Conservation (phyloP, 2,797 vertebrate species). For the Centropyge bicolor region DNA sequence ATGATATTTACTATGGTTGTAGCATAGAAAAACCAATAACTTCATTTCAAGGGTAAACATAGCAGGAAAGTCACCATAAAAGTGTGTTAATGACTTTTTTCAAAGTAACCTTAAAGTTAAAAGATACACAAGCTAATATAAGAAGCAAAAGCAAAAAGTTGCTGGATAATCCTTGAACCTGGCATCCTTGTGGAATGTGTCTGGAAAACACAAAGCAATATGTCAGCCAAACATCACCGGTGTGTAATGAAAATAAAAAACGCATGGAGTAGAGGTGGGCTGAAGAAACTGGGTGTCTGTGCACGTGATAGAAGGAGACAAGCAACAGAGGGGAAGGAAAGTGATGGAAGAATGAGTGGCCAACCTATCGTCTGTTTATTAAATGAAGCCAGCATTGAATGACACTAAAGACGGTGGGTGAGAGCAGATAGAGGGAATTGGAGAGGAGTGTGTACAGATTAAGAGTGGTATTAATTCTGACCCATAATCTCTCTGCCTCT, state of each 20-base stretch:
- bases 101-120: not conserved
- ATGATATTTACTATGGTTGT: not conserved
- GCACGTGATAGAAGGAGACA: constrained; percentile 27
- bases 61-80: not conserved
- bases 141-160: not conserved
- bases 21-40: not conserved
- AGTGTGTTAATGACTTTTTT: not conserved
- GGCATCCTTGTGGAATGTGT: not conserved
- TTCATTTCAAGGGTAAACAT: not conserved
- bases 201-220: not conserved
- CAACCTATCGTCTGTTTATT: constrained; percentile 62
- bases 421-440: constrained; percentile 55
- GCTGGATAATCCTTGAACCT: not conserved
- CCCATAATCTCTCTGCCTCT: constrained; percentile 80
- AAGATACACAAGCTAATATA: not conserved
- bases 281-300: constrained; percentile 20
- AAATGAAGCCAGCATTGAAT: constrained; percentile 65
- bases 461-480: constrained; percentile 83
- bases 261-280: constrained; percentile 4
- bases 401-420: constrained; percentile 43
- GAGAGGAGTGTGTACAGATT: constrained; percentile 75
- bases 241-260: constrained; percentile 13
- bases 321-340: constrained; percentile 11
- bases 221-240: constrained; percentile 7
- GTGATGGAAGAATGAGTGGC: constrained; percentile 35